A percentile compares a stretch with the other conserved stretches of the same genome.
Conservation (phyloP, 2,888 invertebrate genomes). For the Lysandra coridon region DNA sequence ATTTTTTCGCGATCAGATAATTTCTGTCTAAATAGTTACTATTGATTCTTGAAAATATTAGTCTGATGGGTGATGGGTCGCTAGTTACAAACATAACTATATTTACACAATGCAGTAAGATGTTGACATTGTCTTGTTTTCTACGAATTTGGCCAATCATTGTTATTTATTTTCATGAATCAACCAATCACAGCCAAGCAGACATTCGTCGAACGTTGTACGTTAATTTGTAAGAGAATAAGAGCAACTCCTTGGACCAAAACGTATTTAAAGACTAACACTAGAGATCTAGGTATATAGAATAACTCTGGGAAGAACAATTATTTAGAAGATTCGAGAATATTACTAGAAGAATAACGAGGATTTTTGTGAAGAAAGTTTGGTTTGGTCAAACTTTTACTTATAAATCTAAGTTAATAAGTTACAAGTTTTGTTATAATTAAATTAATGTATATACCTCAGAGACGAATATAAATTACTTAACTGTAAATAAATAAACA, state of each 20-base stretch:
- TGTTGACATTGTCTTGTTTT: no score
- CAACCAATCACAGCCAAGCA: not conserved
- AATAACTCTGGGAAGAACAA: conserved; percentile 30
- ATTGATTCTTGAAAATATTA: no score
- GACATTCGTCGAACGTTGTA: not conserved
- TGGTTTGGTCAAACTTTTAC: not conserved
- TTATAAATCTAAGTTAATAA: not conserved
- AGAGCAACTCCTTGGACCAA: conserved; percentile 39
- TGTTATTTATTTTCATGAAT: not conserved
- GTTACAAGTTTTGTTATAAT: no score
- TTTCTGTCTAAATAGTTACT: no score
- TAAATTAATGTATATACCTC: no score
- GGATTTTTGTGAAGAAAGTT: not conserved
- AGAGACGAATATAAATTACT: no score
- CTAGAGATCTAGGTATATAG: conserved; percentile 32
- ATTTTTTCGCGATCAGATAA: no score
- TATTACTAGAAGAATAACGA: conserved; percentile 26
- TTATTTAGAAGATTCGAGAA: conserved; percentile 18
- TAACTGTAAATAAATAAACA: no score
- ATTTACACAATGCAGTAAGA: no score
- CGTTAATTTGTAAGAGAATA: conserved; percentile 27
- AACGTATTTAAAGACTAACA: conserved; percentile 33
- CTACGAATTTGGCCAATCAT: not conserved
- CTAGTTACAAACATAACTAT: no score
- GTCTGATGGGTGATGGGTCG: no score